phyloP scores from a whole-genome alignment of 2,888 invertebrate species.

The Brenthis daphne region DNA sequence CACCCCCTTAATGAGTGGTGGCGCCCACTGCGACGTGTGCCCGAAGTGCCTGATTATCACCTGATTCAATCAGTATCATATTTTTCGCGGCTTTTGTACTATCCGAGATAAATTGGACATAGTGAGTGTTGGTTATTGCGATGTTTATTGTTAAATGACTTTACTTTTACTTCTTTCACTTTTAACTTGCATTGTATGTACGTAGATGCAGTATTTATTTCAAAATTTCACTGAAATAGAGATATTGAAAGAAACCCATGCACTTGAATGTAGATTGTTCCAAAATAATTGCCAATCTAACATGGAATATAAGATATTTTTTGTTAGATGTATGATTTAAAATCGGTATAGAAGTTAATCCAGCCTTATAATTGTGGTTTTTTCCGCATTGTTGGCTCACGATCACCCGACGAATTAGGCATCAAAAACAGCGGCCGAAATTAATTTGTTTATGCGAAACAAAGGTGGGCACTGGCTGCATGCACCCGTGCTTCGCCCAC shows the following conservation, averaged over 20 bases:
- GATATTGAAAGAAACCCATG: constrained; percentile 23
- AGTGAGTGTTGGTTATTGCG: constrained; percentile 1
- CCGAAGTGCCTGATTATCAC: constrained; percentile 79
- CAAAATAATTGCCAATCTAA: constrained; percentile 17
- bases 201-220: not conserved
- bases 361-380: constrained; percentile 37
- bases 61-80: constrained; percentile 67
- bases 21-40: constrained; percentile 58
- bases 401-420: constrained; percentile 77
- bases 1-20: constrained; percentile 75
- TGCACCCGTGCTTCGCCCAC: constrained; percentile 78
- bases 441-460: constrained; percentile 83
- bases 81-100: constrained; percentile 37
- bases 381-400: constrained; percentile 43
- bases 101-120: constrained; percentile 24
- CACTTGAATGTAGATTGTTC: constrained; percentile 17
- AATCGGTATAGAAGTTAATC: constrained; percentile 29
- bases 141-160: constrained; percentile 11
- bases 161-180: not conserved
- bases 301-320: constrained; percentile 9
- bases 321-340: constrained; percentile 5
- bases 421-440: constrained; percentile 80
- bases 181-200: not conserved
- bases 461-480: constrained; percentile 80
- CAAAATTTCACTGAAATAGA: not conserved